These are phyloP conservation scores for Euschistus heros DNA, from an alignment of 1,140 invertebrate genomes.

Conservation along the genomic window DNA sequence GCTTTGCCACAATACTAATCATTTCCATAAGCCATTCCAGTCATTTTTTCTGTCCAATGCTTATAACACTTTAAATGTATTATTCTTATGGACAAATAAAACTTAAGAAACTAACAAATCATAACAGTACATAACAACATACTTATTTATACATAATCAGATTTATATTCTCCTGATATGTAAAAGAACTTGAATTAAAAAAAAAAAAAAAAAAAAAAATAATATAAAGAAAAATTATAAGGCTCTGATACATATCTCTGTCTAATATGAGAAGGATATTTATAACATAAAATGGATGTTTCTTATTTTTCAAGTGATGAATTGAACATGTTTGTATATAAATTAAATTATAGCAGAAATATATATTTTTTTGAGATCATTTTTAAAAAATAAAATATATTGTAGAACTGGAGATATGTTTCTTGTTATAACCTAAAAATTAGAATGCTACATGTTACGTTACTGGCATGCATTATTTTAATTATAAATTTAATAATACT, in stretches of 20 bases:
- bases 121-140: constrained; percentile 16
- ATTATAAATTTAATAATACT: constrained; percentile 20
- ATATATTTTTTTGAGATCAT: constrained; percentile 16
- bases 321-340: too few relatives aligned
- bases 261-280: not conserved
- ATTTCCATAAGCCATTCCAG: not conserved
- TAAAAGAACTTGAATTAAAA: constrained; percentile 14
- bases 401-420: constrained; percentile 19
- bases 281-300: not conserved
- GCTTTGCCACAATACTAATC: constrained; percentile 13
- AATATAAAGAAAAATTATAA: constrained; percentile 3
- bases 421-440: constrained; percentile 3
- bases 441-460: constrained; percentile 14
- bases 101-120: constrained; percentile 11
- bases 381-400: constrained; percentile 14
- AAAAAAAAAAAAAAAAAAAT: constrained; percentile 2
- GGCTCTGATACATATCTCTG: constrained; percentile 3
- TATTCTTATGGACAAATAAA: constrained; percentile 9
- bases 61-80: constrained; percentile 17
- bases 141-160: constrained; percentile 18
- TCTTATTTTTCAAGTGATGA: too few relatives aligned
- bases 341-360: constrained; percentile 5
- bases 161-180: constrained; percentile 5
- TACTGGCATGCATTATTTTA: constrained; percentile 16
- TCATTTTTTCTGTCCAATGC: constrained; percentile 14